Conservation (phyloP, 2,113 vertebrate species). For the Bolborhynchus lineola region DNA sequence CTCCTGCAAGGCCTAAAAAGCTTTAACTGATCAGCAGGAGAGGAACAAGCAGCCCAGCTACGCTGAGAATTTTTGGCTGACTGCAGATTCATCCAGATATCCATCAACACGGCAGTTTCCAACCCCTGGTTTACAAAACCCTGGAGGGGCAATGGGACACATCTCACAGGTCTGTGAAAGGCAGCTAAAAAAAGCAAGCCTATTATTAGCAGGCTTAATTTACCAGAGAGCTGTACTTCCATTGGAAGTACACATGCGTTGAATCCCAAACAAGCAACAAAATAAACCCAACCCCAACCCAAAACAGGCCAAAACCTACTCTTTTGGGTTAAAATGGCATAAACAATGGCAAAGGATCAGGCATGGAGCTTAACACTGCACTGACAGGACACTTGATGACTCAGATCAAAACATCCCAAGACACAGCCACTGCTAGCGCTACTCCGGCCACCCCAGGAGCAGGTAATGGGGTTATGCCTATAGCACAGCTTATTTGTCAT, state of each 20-base stretch:
- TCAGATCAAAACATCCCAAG: background rate
- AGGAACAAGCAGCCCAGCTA: background rate
- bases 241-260: background rate
- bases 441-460: background rate
- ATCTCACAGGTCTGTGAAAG: background rate
- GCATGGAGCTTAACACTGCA: fast-evolving
- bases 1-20: background rate
- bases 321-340: background rate
- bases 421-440: background rate
- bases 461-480: background rate
- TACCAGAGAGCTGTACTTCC: background rate
- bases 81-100: background rate
- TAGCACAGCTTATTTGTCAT: background rate
- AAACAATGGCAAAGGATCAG: background rate
- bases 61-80: background rate
- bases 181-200: constrained; percentile 31
- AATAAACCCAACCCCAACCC: background rate
- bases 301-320: background rate
- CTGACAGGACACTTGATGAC: background rate
- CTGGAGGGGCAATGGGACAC: background rate
- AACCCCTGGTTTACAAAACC: background rate
- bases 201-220: constrained; percentile 44
- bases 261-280: background rate
- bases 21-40: background rate
- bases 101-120: background rate